Evolutionary conservation across 2,888 invertebrate species (phyloP), one percentile per base, ranked within the genome.

Genomic region (Morpho helenor): DNA sequence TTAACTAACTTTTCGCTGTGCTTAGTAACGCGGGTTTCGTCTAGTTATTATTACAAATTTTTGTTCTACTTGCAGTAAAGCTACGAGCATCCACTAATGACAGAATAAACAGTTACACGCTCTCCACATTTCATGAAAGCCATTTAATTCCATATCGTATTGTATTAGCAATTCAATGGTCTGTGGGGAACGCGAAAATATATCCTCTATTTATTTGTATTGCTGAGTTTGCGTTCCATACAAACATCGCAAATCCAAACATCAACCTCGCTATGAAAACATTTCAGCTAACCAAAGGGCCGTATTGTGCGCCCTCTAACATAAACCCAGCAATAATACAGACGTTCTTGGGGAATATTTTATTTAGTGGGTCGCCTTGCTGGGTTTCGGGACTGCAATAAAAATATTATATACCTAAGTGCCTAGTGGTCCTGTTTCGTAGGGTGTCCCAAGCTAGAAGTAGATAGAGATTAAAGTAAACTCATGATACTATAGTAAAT

Each of bases 401-500:
- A 86, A 87, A 86, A 86, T 87, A 86, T 87, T 83, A 81, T 84
- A 80, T 79, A 78, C 71, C 72, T 73, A 74, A 76, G 74, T 75
- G 72, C 72, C 71, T 67, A 70, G 75, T 66, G 73, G 73, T 71
- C 66, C 66, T 65, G 67, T 50, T 57, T 59, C 52, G 46, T 42
- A 39, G 49, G 9, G 40, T 42, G 56, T 64, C 53, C 41, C 49
- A 58, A 58, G 53, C 55, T 56, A 57, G 8, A 31, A 49, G 48
- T 22, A 41, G 16, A 7, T 7, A 31, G 5, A 31, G 31, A 31
- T 5, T 31, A 31, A 31, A 0, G 31, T 31, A 31, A 5, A 31
- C 31, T 31, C 1, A 16, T 16, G 16, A 16, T 16, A 16, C 16
- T 16, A 16, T 16, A 16, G 16, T 16, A 16, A 16, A 16, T 16